phyloP scores from a whole-genome alignment of 2,888 invertebrate genomes.

The Dexiosoma caninum region DNA sequence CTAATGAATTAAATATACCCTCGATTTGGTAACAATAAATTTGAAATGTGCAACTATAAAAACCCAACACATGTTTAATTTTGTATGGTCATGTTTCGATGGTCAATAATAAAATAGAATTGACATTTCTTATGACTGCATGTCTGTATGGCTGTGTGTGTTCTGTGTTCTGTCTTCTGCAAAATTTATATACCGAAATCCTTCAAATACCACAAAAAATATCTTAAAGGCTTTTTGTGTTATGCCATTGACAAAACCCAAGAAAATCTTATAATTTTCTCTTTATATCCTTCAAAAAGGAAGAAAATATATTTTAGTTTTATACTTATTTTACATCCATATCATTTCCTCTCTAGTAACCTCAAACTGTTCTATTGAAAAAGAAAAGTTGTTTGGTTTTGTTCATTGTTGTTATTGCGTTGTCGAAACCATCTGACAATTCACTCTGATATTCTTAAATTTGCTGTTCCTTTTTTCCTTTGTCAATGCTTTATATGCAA shows the following conservation, averaged over 20 bases:
- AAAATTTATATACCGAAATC: constrained; percentile 24
- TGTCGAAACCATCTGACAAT: constrained; percentile 37
- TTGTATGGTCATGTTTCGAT: constrained; percentile 44
- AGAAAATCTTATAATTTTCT: constrained; percentile 21
- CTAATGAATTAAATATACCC: not conserved
- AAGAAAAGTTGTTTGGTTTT: not conserved
- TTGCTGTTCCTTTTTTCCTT: not conserved
- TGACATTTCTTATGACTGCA: not conserved
- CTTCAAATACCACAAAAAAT: constrained; percentile 43
- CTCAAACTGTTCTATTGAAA: constrained; percentile 26
- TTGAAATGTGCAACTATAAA: not conserved
- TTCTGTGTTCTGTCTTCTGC: too few relatives aligned
- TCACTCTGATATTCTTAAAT: constrained; percentile 10
- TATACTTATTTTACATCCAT: not conserved
- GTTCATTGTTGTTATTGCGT: not conserved
- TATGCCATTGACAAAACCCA: constrained; percentile 26
- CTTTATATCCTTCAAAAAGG: constrained; percentile 11
- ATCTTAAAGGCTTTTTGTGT: constrained; percentile 52
- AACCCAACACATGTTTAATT: constrained; percentile 15
- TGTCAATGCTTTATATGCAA: constrained; percentile 32
- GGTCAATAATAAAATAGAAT: constrained; percentile 48
- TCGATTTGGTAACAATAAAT: not conserved
- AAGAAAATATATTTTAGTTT: not conserved
- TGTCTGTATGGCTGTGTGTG: too few relatives aligned
- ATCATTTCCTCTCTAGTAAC: constrained; percentile 9